Evolutionary conservation across 2,888 invertebrate genomes (phyloP).

Genomic region (Eutolmus rufibarbis): DNA sequence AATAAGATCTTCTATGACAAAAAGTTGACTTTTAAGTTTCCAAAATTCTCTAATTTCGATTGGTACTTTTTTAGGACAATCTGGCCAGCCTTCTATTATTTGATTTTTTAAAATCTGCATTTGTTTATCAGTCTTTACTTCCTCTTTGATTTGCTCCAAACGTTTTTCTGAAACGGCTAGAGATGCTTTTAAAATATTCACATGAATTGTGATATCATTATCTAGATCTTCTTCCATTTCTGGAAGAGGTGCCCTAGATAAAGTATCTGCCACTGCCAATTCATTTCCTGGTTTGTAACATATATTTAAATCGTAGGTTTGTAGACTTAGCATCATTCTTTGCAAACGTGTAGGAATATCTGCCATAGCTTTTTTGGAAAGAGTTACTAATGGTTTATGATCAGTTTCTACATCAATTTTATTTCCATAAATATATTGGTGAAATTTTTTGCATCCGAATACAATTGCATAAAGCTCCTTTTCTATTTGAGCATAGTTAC

Average conservation of each 20-base stretch:
- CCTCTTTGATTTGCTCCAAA: neutral
- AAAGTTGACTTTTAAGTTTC: too few relatives aligned
- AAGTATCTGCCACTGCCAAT: neutral
- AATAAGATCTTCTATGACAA: too few relatives aligned
- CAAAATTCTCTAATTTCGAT: neutral
- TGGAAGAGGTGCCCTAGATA: neutral
- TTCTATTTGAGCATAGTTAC: slow-evolving; percentile 16
- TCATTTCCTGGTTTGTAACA: neutral
- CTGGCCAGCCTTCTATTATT: neutral
- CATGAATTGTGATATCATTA: neutral
- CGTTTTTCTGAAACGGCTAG: neutral
- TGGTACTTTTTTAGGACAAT: neutral
- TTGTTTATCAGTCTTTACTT: neutral
- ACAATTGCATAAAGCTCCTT: neutral
- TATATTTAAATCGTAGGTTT: neutral
- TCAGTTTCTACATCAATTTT: neutral
- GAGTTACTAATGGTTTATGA: neutral
- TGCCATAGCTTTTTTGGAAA: neutral
- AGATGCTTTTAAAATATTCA: neutral
- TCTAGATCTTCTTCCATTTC: neutral
- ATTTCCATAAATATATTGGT: neutral
- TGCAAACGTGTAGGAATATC: slow-evolving; percentile 40
- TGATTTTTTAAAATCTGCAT: neutral
- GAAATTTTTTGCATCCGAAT: slow-evolving; percentile 14
- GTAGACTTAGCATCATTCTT: neutral